Percentiles rank a stretch among this genome's conserved stretches.
These are phyloP conservation scores for Myrmecobius fasciatus DNA, from an alignment of 2,113 vertebrate species.

Conservation along the genomic window DNA sequence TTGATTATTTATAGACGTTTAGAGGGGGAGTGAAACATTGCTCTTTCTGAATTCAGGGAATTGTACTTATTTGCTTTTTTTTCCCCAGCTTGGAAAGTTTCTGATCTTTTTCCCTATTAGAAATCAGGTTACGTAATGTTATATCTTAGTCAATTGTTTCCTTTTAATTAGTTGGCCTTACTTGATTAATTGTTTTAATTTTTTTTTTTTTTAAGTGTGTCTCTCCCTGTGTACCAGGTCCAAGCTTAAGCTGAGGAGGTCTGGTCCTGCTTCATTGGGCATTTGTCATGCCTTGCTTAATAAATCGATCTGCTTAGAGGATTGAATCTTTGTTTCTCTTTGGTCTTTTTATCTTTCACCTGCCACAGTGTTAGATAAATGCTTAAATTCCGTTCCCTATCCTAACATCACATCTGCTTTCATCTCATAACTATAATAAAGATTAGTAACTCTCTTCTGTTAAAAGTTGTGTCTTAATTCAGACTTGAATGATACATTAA, in stretches of 20 bases:
- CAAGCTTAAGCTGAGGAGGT: neutral
- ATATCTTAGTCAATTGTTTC: neutral
- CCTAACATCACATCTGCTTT: neutral
- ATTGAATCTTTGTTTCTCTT: constrained; percentile 13
- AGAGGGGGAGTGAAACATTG: no score
- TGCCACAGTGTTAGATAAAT: neutral
- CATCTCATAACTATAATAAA: neutral
- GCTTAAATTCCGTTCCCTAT: neutral
- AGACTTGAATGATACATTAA: constrained; percentile 33
- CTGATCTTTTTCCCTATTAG: no score
- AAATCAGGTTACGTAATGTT: no score
- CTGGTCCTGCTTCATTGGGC: neutral
- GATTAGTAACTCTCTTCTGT: neutral
- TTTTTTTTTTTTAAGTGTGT: no score
- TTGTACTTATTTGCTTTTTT: neutral
- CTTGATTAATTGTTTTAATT: neutral
- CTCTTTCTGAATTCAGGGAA: neutral
- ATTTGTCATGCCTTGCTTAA: neutral
- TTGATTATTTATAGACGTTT: neutral
- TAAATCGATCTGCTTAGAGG: neutral
- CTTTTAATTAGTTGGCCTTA: neutral
- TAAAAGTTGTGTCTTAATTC: neutral
- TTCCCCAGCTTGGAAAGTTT: neutral
- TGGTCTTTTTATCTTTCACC: constrained; percentile 21
- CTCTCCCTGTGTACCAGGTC: neutral